phyloP scores from a whole-genome alignment of 2,888 invertebrate genomes.

The Eupithecia inturbata region DNA sequence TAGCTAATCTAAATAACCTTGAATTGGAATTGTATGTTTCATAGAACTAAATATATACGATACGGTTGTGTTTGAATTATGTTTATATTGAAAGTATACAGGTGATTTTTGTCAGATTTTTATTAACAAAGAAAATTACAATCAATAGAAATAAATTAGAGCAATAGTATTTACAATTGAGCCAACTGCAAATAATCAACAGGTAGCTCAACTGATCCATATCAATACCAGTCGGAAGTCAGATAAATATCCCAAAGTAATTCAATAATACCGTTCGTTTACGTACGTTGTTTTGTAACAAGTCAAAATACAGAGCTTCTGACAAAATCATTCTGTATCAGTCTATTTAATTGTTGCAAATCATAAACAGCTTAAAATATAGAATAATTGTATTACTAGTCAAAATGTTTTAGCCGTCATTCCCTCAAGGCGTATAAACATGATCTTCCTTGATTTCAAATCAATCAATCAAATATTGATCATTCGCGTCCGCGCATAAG shows the following conservation, averaged over 20 bases:
- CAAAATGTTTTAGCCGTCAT: conserved; percentile 24
- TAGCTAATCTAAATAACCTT: conserved; percentile 57
- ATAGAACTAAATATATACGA: conserved; percentile 44
- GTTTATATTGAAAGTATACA: conserved; percentile 19
- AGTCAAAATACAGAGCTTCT: neutral
- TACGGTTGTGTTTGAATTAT: conserved; percentile 63
- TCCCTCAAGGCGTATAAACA: conserved; percentile 8
- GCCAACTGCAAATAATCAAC: too few species aligned
- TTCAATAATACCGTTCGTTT: neutral
- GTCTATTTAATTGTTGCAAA: conserved; percentile 54
- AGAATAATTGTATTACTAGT: conserved; percentile 26
- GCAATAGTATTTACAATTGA: too few species aligned
- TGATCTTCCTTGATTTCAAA: neutral
- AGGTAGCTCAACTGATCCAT: too few species aligned
- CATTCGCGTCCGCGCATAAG: neutral
- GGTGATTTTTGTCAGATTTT: conserved; percentile 3
- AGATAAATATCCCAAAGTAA: neutral
- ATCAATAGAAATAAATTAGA: too few species aligned
- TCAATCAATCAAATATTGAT: neutral
- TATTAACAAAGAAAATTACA: too few species aligned
- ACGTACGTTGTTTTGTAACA: neutral
- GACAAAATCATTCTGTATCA: conserved; percentile 30
- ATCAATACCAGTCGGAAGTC: too few species aligned
- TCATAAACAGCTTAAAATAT: conserved; percentile 45
- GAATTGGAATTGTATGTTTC: conserved; percentile 54